Evolutionary conservation across 30 jellyfish, hydroid and myxozoan species (phyloP).

Genomic region (Chironex yamaguchii): DNA sequence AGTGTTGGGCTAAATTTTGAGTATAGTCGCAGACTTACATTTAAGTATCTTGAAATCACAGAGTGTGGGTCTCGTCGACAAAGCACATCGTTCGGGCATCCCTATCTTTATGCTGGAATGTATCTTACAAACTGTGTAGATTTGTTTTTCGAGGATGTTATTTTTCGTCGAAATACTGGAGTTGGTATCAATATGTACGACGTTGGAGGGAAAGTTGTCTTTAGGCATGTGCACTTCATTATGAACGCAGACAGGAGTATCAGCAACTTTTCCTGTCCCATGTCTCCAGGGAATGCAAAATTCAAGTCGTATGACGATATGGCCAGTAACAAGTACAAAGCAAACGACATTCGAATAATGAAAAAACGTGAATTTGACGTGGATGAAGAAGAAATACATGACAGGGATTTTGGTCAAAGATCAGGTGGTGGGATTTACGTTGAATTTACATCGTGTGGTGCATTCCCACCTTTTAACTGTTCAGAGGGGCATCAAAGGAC

Average conservation of each 20-base stretch:
- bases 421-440: conserved; percentile 86
- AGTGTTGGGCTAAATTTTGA: conserved; percentile 61
- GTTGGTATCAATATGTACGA: conserved; percentile 64
- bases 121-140: conserved; percentile 17
- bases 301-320: too few species aligned
- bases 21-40: conserved; percentile 1
- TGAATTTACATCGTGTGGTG: conserved; percentile 39
- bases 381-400: conserved; percentile 12
- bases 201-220: conserved; percentile 30
- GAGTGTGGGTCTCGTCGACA: conserved; percentile 56
- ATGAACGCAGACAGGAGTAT: not conserved
- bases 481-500: not conserved
- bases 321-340: not conserved
- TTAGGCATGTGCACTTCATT: conserved; percentile 17
- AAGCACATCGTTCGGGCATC: conserved; percentile 20
- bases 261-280: not conserved
- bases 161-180: conserved; percentile 33
- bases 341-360: too few species aligned
- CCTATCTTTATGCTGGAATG: conserved; percentile 35
- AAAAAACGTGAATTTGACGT: not conserved
- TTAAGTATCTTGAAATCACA: conserved; percentile 4
- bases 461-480: not conserved
- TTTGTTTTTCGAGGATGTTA: conserved; percentile 11
- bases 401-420: not conserved
- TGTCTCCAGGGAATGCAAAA: not conserved